Evolutionary conservation across 2,797 vertebrate genomes (phyloP), one percentile per base, ranked within the genome.

Genomic region (Adelosebastes latens): DNA sequence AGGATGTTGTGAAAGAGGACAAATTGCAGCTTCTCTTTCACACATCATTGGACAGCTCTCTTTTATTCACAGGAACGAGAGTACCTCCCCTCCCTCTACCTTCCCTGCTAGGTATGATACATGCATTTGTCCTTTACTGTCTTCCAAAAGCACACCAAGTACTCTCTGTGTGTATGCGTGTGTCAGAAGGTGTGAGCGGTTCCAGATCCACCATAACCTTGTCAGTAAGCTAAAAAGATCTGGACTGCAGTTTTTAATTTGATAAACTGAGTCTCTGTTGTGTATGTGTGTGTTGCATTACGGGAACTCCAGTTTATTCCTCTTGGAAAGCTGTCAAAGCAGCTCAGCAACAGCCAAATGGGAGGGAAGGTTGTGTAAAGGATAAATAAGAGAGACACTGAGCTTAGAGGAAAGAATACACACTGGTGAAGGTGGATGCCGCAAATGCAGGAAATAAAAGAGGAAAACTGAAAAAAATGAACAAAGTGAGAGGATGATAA

Each of bases 21-120:
- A 84, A 87, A 89, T 84, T 85, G 88, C 79, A 87, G 87, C 85
- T 88, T 94, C 87, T 92, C 85, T 94, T 94, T 93, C 85, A 84
- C 90, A 92, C 89, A 89, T 89, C 87, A 92, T 77, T 92, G 92
- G 87, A 89, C 77, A 73, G 75, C 72, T 90, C 77, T 84, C 63
- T 84, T 90, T 86, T 86, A 92, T 89, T 90, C 70, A 90, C 85
- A 89, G 81, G 59, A 90, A 86, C 34, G 14, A 76, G 63, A 81
- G 77, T 13, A 39, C 67, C 65, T 63, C 70, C 61, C 72, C 58
- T 67, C 72, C 75, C 76, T 74, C 68, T 67, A 62, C 72, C 79
- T 62, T 61, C 42, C 63, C 81, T 55, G 61, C 73, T 29, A 79
- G 83, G 64, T 87, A 87, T 91, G 91, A 94, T 92, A 88, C 88